Conservation (phyloP, 2,113 vertebrate genomes). For the Trogon surrucura region DNA sequence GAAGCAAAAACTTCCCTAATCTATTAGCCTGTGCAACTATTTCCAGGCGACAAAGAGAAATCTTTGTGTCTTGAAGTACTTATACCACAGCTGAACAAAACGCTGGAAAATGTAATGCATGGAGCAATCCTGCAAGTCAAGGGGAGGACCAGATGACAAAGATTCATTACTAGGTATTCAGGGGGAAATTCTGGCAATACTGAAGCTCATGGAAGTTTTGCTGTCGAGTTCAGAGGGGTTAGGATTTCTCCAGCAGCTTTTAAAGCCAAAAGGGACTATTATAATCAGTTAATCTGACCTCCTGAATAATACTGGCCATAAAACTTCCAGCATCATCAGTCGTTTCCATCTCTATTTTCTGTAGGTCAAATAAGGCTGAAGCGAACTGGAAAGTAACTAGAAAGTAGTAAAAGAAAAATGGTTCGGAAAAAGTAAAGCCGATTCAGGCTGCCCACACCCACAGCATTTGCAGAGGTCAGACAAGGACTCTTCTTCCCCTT, state of each 20-base stretch:
- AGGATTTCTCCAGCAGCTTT: slow-evolving; percentile 9
- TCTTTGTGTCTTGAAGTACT: slow-evolving; percentile 32
- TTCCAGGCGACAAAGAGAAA: slow-evolving; percentile 39
- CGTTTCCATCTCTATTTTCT: slow-evolving; percentile 1
- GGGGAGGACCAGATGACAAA: neutral
- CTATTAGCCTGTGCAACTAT: slow-evolving; percentile 13
- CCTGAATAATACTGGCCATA: neutral
- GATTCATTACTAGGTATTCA: neutral
- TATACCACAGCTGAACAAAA: neutral
- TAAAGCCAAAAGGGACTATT: neutral
- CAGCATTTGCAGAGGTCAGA: slow-evolving; percentile 51
- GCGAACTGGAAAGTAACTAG: slow-evolving; percentile 62
- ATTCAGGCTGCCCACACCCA: slow-evolving; percentile 55
- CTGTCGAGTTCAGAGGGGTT: neutral
- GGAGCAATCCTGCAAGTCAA: neutral
- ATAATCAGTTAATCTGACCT: slow-evolving; percentile 14
- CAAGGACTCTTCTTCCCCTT: slow-evolving; percentile 55
- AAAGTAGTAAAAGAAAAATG: slow-evolving; percentile 52
- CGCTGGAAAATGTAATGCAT: slow-evolving; percentile 22
- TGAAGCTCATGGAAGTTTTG: neutral
- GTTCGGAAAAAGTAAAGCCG: slow-evolving; percentile 33
- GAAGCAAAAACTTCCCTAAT: slow-evolving; percentile 54
- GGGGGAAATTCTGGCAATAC: neutral
- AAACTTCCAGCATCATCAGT: neutral
- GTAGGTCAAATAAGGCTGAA: slow-evolving; percentile 57